phyloP scores from a whole-genome alignment of 2,113 vertebrate genomes.

The Polypterus senegalus region DNA sequence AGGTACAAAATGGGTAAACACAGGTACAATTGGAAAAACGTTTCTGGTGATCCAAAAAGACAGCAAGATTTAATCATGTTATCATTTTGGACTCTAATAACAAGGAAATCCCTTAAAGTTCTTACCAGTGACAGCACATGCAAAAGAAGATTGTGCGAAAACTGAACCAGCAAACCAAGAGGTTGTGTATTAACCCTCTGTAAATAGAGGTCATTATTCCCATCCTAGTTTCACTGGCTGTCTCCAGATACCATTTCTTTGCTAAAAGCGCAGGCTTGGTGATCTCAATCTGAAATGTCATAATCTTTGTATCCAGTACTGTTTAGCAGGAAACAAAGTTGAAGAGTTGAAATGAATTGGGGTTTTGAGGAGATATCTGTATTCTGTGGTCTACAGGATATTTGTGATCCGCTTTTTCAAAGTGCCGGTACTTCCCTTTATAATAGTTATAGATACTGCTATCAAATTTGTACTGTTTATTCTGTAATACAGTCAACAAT shows the following conservation, averaged over 20 bases:
- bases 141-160: conserved; percentile 22
- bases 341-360: neutral
- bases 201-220: conserved; percentile 48
- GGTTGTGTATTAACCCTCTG: conserved; percentile 52
- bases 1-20: conserved; percentile 5
- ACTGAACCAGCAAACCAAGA: conserved; percentile 35
- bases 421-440: too few species aligned
- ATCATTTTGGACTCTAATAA: too few species aligned
- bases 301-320: conserved; percentile 20
- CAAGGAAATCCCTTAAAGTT: too few species aligned
- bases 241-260: conserved; percentile 10
- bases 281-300: conserved; percentile 11
- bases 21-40: conserved; percentile 33
- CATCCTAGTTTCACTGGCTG: conserved; percentile 21
- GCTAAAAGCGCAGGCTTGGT: conserved; percentile 1
- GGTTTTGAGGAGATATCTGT: neutral
- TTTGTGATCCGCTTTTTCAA: too few species aligned
- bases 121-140: neutral
- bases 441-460: too few species aligned
- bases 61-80: conserved; percentile 9
- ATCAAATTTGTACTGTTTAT: too few species aligned
- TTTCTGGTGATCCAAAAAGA: conserved; percentile 52
- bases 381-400: too few species aligned
- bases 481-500: too few species aligned
- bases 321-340: neutral